Evolutionary conservation across 2,113 vertebrate genomes (phyloP), one percentile per base, ranked within the genome.

Genomic region (Pelecanoides urinatrix): DNA sequence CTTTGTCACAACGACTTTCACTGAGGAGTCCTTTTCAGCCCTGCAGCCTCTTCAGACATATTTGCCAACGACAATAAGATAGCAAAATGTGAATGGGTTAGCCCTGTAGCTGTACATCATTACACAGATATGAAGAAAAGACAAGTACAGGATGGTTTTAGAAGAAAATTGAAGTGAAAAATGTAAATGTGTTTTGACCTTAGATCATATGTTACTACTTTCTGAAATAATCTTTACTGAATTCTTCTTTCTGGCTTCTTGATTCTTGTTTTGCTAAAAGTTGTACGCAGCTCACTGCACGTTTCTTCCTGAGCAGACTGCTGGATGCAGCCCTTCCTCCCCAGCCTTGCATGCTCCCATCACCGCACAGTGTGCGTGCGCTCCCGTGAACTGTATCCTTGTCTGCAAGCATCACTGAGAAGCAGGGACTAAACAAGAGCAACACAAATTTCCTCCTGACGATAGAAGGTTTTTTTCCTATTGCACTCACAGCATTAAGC

Each of bases 111-210:
- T 85, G 91, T 72, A 95, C 82, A 26, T 95, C 96, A 84, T 95
- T 97, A 97, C 73, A 49, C 67, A 95, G 90, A 97, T 91, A 59
- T 88, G 94, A 95, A 94, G 85, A 95, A 80, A 88, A 94, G 92
- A 96, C 93, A 94, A 95, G 91, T 85, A 81, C 67, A 90, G 87
- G 95, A 93, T 12, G 10, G 74, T 96, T 95, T 94, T 75, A 86
- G 89, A 95, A 75, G 90, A 96, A 96, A 97, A 96, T 80, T 72
- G 90, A 97, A 97, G 92, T 94, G 95, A 92, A 97, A 95, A 97
- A 96, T 62, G 90, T 96, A 96, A 94, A 96, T 94, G 84, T 78
- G 91, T 95, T 96, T 80, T 93, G 94, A 97, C 93, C 95, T 97
- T 78, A 89, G 45, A 95, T 97, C 80, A 65, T 12, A 88, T 7